These are phyloP conservation scores for Ridgeia piscesae DNA, from an alignment of 1,140 invertebrate genomes.

Conservation along the genomic window DNA sequence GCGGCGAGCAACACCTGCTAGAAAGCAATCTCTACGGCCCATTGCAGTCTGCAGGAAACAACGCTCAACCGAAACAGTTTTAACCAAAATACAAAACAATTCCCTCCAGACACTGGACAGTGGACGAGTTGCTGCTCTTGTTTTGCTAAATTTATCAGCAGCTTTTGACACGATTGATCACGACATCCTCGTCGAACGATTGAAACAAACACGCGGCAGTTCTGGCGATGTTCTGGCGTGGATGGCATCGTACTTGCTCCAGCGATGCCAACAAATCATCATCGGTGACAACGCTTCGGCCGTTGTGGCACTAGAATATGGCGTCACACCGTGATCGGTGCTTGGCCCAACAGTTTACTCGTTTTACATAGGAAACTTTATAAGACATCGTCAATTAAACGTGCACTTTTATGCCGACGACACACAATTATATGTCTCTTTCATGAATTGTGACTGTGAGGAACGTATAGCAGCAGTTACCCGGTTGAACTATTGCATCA, in stretches of 20 bases:
- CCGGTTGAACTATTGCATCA: background rate
- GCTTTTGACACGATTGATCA: too few relatives aligned
- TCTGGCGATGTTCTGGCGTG: background rate
- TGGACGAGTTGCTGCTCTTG: too few relatives aligned
- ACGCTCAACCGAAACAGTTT: too few relatives aligned
- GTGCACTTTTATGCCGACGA: too few relatives aligned
- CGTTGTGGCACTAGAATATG: background rate
- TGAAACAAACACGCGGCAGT: background rate
- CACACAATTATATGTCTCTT: too few relatives aligned
- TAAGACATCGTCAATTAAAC: background rate
- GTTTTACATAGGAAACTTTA: background rate
- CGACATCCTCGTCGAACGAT: too few relatives aligned
- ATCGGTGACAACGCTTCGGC: background rate
- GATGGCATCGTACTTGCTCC: background rate
- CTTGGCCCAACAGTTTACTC: background rate
- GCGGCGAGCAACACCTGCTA: background rate
- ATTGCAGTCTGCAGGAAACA: too few relatives aligned
- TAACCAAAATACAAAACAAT: background rate
- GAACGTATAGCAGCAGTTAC: too few relatives aligned
- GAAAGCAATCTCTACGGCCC: background rate
- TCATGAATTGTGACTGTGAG: too few relatives aligned
- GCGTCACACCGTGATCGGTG: background rate
- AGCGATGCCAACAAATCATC: background rate
- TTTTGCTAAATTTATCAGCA: too few relatives aligned
- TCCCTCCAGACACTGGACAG: background rate